A percentile compares a stretch with the other conserved stretches of the same genome.
phyloP scores from a whole-genome alignment of 2,888 invertebrate genomes.

The Drosophila paranaensis region DNA sequence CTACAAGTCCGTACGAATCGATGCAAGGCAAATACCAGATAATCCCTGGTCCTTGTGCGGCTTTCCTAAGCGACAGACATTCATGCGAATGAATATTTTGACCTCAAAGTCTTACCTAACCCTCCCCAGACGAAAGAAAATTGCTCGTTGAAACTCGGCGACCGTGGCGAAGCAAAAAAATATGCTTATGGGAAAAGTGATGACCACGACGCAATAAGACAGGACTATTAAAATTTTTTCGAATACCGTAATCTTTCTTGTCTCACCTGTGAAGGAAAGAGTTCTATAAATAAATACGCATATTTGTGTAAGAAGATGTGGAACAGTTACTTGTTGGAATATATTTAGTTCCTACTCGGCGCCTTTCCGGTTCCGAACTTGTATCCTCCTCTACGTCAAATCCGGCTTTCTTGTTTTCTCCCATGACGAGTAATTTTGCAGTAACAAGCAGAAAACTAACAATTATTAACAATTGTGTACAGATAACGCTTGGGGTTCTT shows the following conservation, averaged over 20 bases:
- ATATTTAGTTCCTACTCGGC: conserved; percentile 33
- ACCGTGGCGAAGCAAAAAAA: conserved; percentile 82
- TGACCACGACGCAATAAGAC: conserved; percentile 39
- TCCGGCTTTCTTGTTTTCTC: neutral
- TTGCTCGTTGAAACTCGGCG: conserved; percentile 86
- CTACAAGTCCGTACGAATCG: conserved; percentile 86
- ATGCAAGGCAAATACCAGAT: conserved; percentile 88
- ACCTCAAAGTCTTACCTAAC: conserved; percentile 57
- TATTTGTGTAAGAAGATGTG: fast-evolving
- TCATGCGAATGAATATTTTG: fast-evolving
- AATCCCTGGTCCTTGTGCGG: conserved; percentile 86
- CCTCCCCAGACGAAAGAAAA: conserved; percentile 88
- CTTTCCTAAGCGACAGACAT: conserved; percentile 57
- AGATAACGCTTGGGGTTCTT: neutral
- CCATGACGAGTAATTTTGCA: conserved; percentile 24
- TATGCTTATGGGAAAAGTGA: conserved; percentile 76
- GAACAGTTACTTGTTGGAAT: conserved; percentile 48
- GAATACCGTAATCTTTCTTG: conserved; percentile 16
- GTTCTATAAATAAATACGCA: neutral
- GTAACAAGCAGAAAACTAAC: neutral
- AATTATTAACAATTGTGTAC: neutral
- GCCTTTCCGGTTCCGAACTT: neutral
- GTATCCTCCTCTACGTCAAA: neutral
- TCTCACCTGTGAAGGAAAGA: conserved; percentile 40
- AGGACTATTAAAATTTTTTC: conserved; percentile 33